Percentiles rank a stretch among this genome's conserved stretches.
phyloP scores from a whole-genome alignment of 1,140 invertebrate genomes.

The Apis dorsata region DNA sequence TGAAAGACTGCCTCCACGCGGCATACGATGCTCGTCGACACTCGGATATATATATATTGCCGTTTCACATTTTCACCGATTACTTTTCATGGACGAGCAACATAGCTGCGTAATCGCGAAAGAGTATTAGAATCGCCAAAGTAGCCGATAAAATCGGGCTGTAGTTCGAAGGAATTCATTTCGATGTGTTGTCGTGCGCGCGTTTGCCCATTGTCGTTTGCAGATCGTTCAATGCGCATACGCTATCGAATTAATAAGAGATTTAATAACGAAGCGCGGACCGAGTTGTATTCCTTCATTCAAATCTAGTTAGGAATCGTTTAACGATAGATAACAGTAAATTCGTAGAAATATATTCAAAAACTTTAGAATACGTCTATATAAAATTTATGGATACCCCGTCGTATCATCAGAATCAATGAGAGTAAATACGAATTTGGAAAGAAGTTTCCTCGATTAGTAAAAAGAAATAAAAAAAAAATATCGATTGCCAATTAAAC shows the following conservation, averaged over 20 bases:
- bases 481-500: background rate
- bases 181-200: background rate
- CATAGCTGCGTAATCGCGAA: constrained; percentile 7
- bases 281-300: constrained; percentile 10
- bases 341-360: constrained; percentile 17
- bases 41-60: background rate
- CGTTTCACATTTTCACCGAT: background rate
- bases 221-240: background rate
- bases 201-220: background rate
- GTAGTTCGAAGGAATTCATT: constrained; percentile 22
- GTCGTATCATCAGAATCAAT: too few species aligned
- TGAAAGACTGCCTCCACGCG: constrained; percentile 19
- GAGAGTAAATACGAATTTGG: too few species aligned
- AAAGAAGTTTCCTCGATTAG: too few species aligned
- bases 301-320: constrained; percentile 18
- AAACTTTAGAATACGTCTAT: constrained; percentile 13
- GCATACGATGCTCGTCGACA: background rate
- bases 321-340: constrained; percentile 23
- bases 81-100: background rate
- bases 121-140: constrained; percentile 50
- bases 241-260: background rate
- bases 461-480: background rate
- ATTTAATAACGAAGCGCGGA: background rate
- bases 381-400: too few species aligned
- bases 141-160: constrained; percentile 25